Base-by-base conservation (phyloP, 2,888 invertebrate species). In the Melinopterus prodromus region DNA sequence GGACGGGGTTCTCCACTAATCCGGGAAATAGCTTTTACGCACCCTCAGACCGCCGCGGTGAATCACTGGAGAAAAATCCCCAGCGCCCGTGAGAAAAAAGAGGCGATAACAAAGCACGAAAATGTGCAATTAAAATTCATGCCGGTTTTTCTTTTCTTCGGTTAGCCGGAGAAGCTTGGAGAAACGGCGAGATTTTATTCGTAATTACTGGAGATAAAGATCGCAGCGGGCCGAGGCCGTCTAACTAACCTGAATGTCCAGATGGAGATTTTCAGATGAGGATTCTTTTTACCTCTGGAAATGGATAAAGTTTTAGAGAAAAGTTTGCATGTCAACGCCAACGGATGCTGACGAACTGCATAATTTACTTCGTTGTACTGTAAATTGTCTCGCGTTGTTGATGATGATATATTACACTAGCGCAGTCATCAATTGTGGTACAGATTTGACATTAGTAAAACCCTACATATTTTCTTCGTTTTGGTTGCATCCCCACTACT, bases 21-120 rank as follows among this genome's bases (percentile, higher is more conserved):
- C 74, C 74, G 74, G 74, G n/a, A 74, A 74, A 74, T 36, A n/a
- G 36, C 36, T 37, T 74, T 74, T 74, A 26, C 78, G 36, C 70
- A 16, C 77, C 69, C 69, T 69, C 69, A 6, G 9, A n/a, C 69
- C 69, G 53, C 26, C 15, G 38, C 35, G 35, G 77, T 77, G 77
- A 36, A 16, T 77, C 77, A 15, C n/a, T 26, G 70, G 35, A n/a
- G 36, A 72, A 72, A 26, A 16, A 36, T 36, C 36, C 70, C 16
- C 26, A 2, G 6, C 36, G 69, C 38, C 37, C 16, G 15, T 69
- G 69, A 26, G 16, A 69, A 77, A 82, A 85, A 86, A 86, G 85
- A 74, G 36, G 74, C 74, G 26, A 79, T 78, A 80, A 79, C 79
- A 80, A 80, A 80, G 79, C 80, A 74, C 79, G 77, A 77, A 79